These are phyloP conservation scores for Anadara kagoshimensis DNA, from an alignment of 1,140 invertebrate species.

Conservation along the genomic window DNA sequence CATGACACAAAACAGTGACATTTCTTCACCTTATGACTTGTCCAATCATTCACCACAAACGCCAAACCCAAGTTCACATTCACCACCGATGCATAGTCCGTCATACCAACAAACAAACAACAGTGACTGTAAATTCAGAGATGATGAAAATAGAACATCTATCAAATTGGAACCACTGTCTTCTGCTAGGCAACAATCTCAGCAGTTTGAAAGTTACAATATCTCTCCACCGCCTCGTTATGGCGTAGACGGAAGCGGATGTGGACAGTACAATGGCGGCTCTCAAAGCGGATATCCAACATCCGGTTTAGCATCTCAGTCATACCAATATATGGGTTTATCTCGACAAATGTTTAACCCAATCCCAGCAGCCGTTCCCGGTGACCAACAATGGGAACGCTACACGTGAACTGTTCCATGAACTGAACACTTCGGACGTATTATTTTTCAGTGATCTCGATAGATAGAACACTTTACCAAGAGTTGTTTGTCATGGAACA, in stretches of 20 bases:
- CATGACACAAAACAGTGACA: slow-evolving; percentile 44
- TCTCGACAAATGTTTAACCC: slow-evolving; percentile 69
- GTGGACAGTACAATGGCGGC: slow-evolving; percentile 14
- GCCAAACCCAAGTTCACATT: slow-evolving; percentile 21
- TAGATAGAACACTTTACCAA: too few relatives aligned
- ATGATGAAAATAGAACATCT: slow-evolving; percentile 47
- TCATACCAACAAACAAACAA: slow-evolving; percentile 47
- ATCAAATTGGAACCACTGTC: slow-evolving; percentile 60
- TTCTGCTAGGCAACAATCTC: slow-evolving; percentile 35
- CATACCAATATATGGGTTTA: slow-evolving; percentile 65
- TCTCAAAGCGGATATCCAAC: slow-evolving; percentile 18
- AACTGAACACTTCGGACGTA: not conserved
- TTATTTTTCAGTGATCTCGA: slow-evolving; percentile 8
- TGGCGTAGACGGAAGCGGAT: slow-evolving; percentile 32
- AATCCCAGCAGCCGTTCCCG: slow-evolving; percentile 65
- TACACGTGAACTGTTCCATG: slow-evolving; percentile 54
- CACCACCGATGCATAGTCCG: slow-evolving; percentile 44
- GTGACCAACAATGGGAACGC: slow-evolving; percentile 66
- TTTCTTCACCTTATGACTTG: slow-evolving; percentile 60
- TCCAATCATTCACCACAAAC: slow-evolving; percentile 42
- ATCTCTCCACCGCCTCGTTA: slow-evolving; percentile 44
- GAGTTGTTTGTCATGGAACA: too few relatives aligned
- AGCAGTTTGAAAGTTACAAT: slow-evolving; percentile 43
- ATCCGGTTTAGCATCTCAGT: slow-evolving; percentile 30
- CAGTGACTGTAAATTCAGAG: slow-evolving; percentile 59